Percentiles rank a stretch among this genome's conserved stretches.
phyloP scores from a whole-genome alignment of 2,888 invertebrate species.

The Apotomis betuletana region DNA sequence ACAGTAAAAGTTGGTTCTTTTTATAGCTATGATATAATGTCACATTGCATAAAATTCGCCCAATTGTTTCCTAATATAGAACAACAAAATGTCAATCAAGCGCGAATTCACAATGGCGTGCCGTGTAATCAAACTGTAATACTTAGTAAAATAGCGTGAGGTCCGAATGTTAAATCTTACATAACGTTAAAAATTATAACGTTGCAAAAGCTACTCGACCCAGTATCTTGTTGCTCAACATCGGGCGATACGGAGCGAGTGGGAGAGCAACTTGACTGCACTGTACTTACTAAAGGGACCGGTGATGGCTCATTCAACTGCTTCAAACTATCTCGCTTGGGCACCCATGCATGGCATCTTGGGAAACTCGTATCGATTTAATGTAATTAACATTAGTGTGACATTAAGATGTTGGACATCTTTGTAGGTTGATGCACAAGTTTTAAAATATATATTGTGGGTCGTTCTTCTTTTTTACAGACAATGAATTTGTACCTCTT shows the following conservation, averaged over 20 bases:
- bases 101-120: conserved; percentile 14
- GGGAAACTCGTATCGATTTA: conserved; percentile 9
- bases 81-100: conserved; percentile 30
- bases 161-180: conserved; percentile 43
- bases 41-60: conserved; percentile 12
- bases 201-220: conserved; percentile 54
- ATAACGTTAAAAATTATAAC: conserved; percentile 54
- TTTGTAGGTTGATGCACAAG: not conserved
- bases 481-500: too few relatives aligned
- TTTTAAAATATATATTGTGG: too few relatives aligned
- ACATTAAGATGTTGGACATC: not conserved
- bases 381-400: not conserved
- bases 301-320: not conserved
- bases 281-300: conserved; percentile 1
- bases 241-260: conserved; percentile 42
- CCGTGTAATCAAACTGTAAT: conserved; percentile 35
- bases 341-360: not conserved
- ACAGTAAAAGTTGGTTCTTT: too few relatives aligned
- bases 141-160: conserved; percentile 34
- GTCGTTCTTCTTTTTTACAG: too few relatives aligned
- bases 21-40: too few relatives aligned
- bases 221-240: conserved; percentile 48
- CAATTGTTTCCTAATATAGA: conserved; percentile 28
- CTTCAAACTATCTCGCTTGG: conserved; percentile 4
- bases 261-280: conserved; percentile 43